Evolutionary conservation across 2,113 vertebrate species (phyloP), one percentile per base, ranked within the genome.

Genomic region (Halichoerus grypus): DNA sequence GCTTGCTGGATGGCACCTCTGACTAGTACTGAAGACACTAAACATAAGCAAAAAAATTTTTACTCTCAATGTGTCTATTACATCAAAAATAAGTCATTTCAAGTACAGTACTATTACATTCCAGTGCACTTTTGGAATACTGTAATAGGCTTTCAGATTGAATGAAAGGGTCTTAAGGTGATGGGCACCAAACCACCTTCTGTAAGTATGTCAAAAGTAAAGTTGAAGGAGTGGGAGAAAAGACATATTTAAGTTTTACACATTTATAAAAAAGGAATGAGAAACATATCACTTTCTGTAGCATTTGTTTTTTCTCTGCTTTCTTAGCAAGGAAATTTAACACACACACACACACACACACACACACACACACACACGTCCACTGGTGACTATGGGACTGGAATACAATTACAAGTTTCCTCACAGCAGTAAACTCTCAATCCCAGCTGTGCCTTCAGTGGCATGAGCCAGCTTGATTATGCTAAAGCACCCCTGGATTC

Each of bases 391-490:
- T 81, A 63, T 96, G 95, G 96, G 88, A 57, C 67, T 42, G 77
- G 88, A 97, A 98, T 98, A 94, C 92, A 96, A 92, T 97, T 98
- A 97, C 98, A 98, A 96, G 97, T 98, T 98, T 97, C 95, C 95
- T 98, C 97, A 1, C 97, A 97, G 98, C 98, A 97, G 97, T 61
- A 31, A 96, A 72, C 97, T 97, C 97, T 98, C 97, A 0, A 95
- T 97, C 98, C 98, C 98, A 99, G 98, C 98, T 97, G 97, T 96
- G 98, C 86, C 94, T 98, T 98, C 94, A 96, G 95, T 0, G 28
- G 94, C 96, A 96, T 91, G 98, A 98, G 98, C 95, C 98, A 98
- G 98, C 95, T 96, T 98, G 98, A 98, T 98, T 98, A 98, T 98
- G 95, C 98, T 97, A 97, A 98, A 98, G 96, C 96, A 98, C 98